Conservation (phyloP, 2,113 vertebrate genomes). For the Mirza zaza region DNA sequence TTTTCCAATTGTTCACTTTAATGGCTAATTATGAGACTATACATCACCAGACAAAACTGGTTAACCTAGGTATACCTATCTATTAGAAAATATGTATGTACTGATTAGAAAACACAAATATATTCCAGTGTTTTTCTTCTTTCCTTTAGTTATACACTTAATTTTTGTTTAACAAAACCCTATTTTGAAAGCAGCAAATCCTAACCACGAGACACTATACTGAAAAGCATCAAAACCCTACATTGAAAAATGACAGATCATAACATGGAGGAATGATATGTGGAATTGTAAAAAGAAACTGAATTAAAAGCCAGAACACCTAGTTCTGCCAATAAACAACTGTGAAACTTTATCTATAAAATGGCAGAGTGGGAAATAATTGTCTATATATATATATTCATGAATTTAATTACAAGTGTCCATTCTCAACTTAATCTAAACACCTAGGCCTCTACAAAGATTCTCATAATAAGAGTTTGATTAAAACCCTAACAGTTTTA, state of each 20-base stretch:
- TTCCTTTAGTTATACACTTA: neutral
- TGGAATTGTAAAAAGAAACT: neutral
- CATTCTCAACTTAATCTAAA: slow-evolving; percentile 17
- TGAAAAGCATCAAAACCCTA: neutral
- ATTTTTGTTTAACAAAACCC: neutral
- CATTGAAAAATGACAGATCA: neutral
- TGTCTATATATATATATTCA: neutral
- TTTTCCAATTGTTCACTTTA: slow-evolving; percentile 23
- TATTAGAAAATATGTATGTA: neutral
- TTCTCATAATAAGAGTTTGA: neutral
- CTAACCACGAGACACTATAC: too few species aligned
- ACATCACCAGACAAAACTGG: neutral
- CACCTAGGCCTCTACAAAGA: neutral
- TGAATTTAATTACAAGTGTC: neutral
- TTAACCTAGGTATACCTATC: neutral
- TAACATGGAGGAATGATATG: neutral
- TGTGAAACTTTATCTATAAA: slow-evolving; percentile 2
- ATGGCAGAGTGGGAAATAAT: neutral
- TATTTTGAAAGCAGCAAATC: neutral
- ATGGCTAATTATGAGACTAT: neutral
- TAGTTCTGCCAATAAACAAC: neutral
- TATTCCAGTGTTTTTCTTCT: neutral
- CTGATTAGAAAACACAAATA: neutral
- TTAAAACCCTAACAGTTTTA: slow-evolving; percentile 22
- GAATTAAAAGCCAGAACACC: slow-evolving; percentile 9